Evolutionary conservation across 2,888 invertebrate genomes (phyloP), one percentile per base, ranked within the genome.

Genomic region (Plagodis dolabraria): DNA sequence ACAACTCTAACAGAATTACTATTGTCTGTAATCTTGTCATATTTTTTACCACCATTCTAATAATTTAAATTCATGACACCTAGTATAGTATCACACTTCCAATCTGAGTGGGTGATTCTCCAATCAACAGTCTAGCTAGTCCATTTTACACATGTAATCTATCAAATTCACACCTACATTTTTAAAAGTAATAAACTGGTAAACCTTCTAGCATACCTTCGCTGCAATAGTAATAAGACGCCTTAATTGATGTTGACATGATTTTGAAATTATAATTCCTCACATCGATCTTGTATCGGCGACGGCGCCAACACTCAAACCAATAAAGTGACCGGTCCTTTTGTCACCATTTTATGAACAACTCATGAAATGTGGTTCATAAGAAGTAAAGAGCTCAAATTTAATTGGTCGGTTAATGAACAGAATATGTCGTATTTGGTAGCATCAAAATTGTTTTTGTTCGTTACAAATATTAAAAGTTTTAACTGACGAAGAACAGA

Each of bases 181-280:
- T 69, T 22, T 66, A 47, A 67, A 70, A 67, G 70, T 58, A 73
- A 77, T 72, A 71, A 68, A 71, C 72, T 67, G 45, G 64, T 72
- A 74, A 76, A 64, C 66, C 67, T 74, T 74, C 72, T 61, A 53
- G 49, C 65, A 67, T 55, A 33, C 58, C 52, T 63, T 62, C 69
- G 71, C 51, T 53, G 52, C 57, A 63, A 67, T 65, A 62, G 61
- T 70, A 70, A 73, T 70, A 57, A 64, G 64, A 63, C 57, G 54
- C 45, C 64, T 74, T 76, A 71, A 79, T 79, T 80, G 74, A 64
- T 69, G 68, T 74, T 71, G 74, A 77, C 73, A 75, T 65, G 74
- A 65, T 75, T 79, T 67, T 69, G 60, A 72, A 75, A 75, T 74
- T 73, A 69, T 67, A 68, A 73, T 72, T 65, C 65, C 53, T 58